Percentiles rank a stretch among this genome's conserved stretches.
Evolutionary conservation across 2,797 vertebrate genomes (phyloP).

Genomic region (Cygnus olor): DNA sequence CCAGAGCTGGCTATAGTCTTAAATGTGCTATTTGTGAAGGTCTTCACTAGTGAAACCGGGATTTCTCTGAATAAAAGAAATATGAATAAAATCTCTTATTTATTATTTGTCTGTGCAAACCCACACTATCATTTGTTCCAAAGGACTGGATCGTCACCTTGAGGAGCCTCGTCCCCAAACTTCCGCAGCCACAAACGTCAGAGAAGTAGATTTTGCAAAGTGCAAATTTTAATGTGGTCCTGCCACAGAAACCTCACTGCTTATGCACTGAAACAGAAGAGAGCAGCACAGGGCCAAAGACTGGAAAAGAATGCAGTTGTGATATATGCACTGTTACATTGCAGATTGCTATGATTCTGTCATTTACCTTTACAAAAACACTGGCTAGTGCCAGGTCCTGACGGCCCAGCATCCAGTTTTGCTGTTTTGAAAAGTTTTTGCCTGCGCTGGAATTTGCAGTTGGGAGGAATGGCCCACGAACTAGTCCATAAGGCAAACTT

Average conservation of each 20-base stretch:
- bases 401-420: neutral
- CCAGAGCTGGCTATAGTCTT: neutral
- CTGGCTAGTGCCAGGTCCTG: neutral
- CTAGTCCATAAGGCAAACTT: neutral
- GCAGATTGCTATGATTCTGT: neutral
- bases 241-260: neutral
- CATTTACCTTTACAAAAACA: neutral
- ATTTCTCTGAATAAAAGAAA: neutral
- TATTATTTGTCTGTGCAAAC: neutral
- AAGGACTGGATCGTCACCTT: neutral
- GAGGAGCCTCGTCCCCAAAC: neutral
- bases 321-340: neutral
- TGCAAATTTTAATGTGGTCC: neutral
- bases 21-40: neutral
- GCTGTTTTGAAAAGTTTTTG: neutral
- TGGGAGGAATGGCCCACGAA: neutral
- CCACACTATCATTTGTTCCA: neutral
- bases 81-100: neutral
- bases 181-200: neutral
- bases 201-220: neutral
- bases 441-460: conserved; percentile 43
- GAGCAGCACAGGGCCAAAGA: neutral
- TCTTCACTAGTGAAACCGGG: neutral
- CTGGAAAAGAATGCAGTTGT: neutral
- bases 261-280: neutral